Base-by-base conservation (phyloP, 2,797 vertebrate species). In the Protosalanx chinensis region DNA sequence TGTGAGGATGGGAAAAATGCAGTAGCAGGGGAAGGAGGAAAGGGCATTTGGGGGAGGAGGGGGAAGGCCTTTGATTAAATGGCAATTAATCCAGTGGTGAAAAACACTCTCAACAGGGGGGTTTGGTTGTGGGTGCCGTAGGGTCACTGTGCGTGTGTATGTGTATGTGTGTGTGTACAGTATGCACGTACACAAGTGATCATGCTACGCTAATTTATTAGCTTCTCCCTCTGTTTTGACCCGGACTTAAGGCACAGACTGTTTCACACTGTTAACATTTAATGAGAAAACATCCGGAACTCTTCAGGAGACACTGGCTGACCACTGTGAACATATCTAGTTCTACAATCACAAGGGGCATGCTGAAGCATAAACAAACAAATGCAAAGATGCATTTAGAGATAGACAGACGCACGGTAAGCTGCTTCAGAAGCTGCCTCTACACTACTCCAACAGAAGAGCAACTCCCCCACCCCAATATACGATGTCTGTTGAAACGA, bases 51-150 rank as follows among this genome's bases (percentile, higher is more conserved):
- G 60, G 46, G 60, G 13, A 18, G 46, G 12, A 18, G 1, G 15
- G 32, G 29, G 67, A 46, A 70, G 33, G 64, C 41, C 64, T 35
- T 71, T 76, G 73, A 75, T 77, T 72, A 80, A 79, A 68, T 33
- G 35, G 46, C 64, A 71, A 58, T 77, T 70, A 74, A 30, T 57
- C 67, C 23, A 53, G 64, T 73, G 59, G 33, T 67, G 72, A 73
- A 73, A 59, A 69, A 65, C 59, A 78, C 71, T 27, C 71, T 27
- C 71, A 71, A 57, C 23, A 20, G 65, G 61, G 72, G 59, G 27
- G 15, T 46, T 35, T 32, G 16, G n/a, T 46, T 20, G 30, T 61
- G 59, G 59, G 37, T 30, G 59, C 58, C 37, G 29, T 15, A 27
- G 27, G 13, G 29, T n/a, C 1, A 35, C n/a, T 51, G 12, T 13